Evolutionary conservation across 1,140 invertebrate species (phyloP), one percentile per base, ranked within the genome.

Genomic region (Brachionus rotundiformis): DNA sequence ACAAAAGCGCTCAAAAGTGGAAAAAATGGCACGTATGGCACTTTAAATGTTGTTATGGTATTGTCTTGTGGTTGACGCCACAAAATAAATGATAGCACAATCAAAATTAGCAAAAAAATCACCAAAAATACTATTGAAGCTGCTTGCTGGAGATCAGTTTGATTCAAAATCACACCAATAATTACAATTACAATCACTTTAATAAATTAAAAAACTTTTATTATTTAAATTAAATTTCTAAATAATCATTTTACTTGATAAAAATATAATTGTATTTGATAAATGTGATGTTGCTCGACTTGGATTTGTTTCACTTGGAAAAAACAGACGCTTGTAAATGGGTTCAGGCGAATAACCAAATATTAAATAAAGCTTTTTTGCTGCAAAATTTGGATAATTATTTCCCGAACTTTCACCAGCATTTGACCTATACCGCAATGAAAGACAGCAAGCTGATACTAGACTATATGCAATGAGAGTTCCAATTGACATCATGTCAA

Each of bases 401-500:
- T 2, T 59, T 29, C 16, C 13, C 10, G 23, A 8, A 36, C 13
- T 6, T 25, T 63, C 33, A n/a, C 31, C 1, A 7, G 23, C 4
- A 41, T 59, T 41, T 11, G 49, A 8, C 85, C 33, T 44, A n/a
- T 73, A 90, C 82, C 89, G 85, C 0, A 97, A 89, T 82, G 96
- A 90, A 10, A 96, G 90, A 0, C 97, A 93, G 83, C 93, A 95
- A 54, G 93, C 90, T 13, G 94, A 93, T 0, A 97, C 95, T 47
- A 97, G 92, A 11, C 94, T 93, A 86, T 96, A 97, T 0, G 95
- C 95, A 63, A 97, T 88, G 0, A 98, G 88, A 0, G 95, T 97
- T 76, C 95, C 95, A 84, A 98, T 96, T 0, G 94, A 95, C 91
- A 97, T 94, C 92, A 98, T 94, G 84, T 95, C 93, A 10, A 97